phyloP scores from a whole-genome alignment of 2,888 invertebrate species.

The Heliconius hortense region DNA sequence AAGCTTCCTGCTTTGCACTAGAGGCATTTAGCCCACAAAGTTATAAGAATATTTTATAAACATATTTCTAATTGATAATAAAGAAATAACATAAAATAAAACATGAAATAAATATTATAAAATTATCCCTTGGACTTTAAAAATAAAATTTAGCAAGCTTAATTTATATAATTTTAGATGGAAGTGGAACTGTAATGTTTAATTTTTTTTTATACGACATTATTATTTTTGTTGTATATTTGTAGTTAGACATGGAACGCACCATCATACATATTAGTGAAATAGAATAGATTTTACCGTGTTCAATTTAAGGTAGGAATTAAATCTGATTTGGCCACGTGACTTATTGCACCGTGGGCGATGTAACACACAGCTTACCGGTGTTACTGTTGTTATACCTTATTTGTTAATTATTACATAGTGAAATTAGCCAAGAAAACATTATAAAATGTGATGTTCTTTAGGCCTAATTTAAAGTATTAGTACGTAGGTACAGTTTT shows the following conservation, averaged over 20 bases:
- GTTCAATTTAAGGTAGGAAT: too few relatives aligned
- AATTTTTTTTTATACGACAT: background rate
- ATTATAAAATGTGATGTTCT: too few relatives aligned
- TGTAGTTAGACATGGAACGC: background rate
- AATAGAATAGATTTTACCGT: background rate
- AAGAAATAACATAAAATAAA: background rate
- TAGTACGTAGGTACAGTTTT: too few relatives aligned
- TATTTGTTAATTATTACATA: too few relatives aligned
- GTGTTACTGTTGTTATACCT: too few relatives aligned
- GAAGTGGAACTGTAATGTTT: background rate
- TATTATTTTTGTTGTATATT: background rate
- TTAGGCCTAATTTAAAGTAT: too few relatives aligned
- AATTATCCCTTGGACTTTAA: background rate
- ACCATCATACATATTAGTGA: background rate
- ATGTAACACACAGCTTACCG: too few relatives aligned
- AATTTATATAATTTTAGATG: background rate
- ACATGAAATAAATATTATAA: background rate
- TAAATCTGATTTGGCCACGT: too few relatives aligned
- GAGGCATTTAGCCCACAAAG: background rate
- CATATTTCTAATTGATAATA: background rate
- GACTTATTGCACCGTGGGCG: too few relatives aligned
- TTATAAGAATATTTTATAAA: background rate
- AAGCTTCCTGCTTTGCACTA: background rate
- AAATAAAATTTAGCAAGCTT: background rate
- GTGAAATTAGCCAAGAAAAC: too few relatives aligned